phyloP scores from a whole-genome alignment of 2,113 vertebrate species.

The Uropsilus gracilis region DNA sequence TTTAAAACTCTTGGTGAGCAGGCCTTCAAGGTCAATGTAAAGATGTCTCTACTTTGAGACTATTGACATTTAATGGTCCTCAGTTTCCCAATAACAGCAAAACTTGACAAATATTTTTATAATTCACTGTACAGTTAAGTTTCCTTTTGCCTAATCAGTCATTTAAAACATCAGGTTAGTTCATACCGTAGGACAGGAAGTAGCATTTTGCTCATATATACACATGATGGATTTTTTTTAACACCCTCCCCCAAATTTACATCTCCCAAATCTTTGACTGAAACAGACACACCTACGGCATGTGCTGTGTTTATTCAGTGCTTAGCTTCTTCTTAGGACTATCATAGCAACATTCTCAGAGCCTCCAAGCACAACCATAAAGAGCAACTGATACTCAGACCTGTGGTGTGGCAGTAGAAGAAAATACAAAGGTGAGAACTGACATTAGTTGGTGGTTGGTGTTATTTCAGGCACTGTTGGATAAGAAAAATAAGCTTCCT shows the following conservation, averaged over 20 bases:
- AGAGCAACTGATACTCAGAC: neutral
- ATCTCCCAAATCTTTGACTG: neutral
- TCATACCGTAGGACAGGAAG: neutral
- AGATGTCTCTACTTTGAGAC: neutral
- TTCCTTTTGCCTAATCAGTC: neutral
- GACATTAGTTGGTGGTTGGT: neutral
- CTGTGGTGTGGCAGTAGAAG: neutral
- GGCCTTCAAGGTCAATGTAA: neutral
- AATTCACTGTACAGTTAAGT: neutral
- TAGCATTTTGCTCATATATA: neutral
- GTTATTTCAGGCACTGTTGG: slow-evolving; percentile 86
- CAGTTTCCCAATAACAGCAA: neutral
- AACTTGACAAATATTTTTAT: neutral
- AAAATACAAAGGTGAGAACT: slow-evolving; percentile 13
- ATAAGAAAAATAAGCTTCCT: slow-evolving; percentile 79
- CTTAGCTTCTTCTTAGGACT: neutral
- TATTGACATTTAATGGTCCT: neutral
- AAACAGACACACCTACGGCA: neutral
- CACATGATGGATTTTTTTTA: neutral
- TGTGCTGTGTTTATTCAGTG: neutral
- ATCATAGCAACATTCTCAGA: neutral
- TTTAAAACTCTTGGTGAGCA: neutral
- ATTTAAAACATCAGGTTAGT: neutral
- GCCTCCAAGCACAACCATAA: neutral
- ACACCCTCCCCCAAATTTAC: neutral